A percentile compares a stretch with the other conserved stretches of the same genome.
phyloP scores from a whole-genome alignment of 2,888 invertebrate genomes.

The Lochmaea capreae region DNA sequence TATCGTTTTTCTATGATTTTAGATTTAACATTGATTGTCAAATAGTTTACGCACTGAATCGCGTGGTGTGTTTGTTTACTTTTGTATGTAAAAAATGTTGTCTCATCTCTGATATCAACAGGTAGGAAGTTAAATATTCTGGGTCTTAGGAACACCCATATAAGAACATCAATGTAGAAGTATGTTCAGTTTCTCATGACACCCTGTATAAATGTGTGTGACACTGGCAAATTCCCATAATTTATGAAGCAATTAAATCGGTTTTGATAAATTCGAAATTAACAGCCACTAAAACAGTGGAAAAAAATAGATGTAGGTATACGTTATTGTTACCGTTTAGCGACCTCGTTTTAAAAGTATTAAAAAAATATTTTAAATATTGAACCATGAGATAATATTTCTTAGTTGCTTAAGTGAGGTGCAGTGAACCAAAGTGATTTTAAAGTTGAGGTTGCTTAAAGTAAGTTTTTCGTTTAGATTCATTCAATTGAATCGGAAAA shows the following conservation, averaged over 20 bases:
- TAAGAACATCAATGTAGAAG: too few species aligned
- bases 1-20: too few species aligned
- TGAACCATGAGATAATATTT: not conserved
- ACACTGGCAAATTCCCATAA: not conserved
- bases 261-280: not conserved
- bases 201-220: not conserved
- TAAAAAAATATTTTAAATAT: not conserved
- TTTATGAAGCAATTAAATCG: conserved; percentile 1
- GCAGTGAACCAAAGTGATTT: not conserved
- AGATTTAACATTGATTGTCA: too few species aligned
- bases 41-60: too few species aligned
- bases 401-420: not conserved
- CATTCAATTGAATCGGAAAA: too few species aligned
- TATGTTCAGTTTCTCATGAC: too few species aligned
- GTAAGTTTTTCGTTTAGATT: too few species aligned
- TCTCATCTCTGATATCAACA: too few species aligned
- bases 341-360: not conserved
- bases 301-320: not conserved
- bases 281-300: conserved; percentile 9
- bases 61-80: too few species aligned
- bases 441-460: not conserved
- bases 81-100: too few species aligned
- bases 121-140: too few species aligned
- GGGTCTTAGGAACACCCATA: too few species aligned
- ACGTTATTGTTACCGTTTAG: not conserved